Base-by-base conservation (phyloP, 2,888 invertebrate genomes). In the Nymphalis c-album region DNA sequence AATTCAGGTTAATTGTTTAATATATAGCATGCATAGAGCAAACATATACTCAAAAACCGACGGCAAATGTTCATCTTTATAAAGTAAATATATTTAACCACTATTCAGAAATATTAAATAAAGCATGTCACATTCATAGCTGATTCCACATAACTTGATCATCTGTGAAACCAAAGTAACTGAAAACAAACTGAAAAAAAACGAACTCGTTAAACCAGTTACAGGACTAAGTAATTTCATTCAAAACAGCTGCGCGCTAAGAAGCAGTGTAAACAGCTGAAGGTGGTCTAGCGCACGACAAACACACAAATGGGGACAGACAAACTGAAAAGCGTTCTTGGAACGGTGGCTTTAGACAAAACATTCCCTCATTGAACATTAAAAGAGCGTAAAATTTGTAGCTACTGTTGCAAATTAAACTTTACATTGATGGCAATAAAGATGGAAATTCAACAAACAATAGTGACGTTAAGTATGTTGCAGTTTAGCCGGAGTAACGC, bases 301-400 rank as follows among this genome's bases (percentile, higher is more conserved):
- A 63, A 68, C 63, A 69, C 57, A 47, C 60, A 69, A 69, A 67
- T 66, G 60, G 60, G 63, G 55, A 66, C 60, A 60, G 65, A 65
- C 60, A 66, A 57, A 69, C 60, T 66, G 66, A 63, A 61, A 64
- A 66, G 55, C 69, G 55, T 69, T 65, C 65, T 65, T 53, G 50
- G 50, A 50, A 63, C 66, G 47, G 63, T 63, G 60, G 69, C 64
- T 64, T 68, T 57, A 66, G 48, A 66, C 69, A 66, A 66, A 66
- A 66, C 63, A 66, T 66, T 31, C 26, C 18, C 40, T 18, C 20
- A n/a, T 17, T 58, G 22, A 55, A 58, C 35, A 31, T 22, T 58
- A 48, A 26, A 67, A 67, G 13, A 59, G 53, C 60, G 22, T 55
- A 63, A 40, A 20, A 60, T 20, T 35, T 22, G 22, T 22, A 66